Percentiles rank a stretch among this genome's conserved stretches.
phyloP scores from a whole-genome alignment of 2,797 vertebrate species.

The Microtus californicus region DNA sequence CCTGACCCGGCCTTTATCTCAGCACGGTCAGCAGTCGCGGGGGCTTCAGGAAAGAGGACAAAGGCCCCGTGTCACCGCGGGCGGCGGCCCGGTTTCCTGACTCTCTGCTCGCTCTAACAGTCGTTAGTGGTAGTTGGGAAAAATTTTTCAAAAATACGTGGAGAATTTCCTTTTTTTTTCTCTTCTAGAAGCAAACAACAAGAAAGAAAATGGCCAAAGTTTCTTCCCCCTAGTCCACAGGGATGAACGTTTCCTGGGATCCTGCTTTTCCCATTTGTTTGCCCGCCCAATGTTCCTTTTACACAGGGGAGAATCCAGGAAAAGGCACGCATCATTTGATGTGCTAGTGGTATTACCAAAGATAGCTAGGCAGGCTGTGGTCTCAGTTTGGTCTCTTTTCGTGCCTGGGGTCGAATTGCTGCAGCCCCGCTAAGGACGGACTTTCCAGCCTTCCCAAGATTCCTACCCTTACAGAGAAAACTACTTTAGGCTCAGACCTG shows the following conservation, averaged over 20 bases:
- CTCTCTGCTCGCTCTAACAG: conserved; percentile 39
- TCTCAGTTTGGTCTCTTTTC: neutral
- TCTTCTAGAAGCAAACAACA: conserved; percentile 53
- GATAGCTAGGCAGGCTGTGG: neutral
- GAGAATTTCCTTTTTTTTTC: conserved; percentile 63
- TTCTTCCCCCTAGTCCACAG: neutral
- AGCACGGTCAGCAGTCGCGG: conserved; percentile 53
- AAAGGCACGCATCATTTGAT: neutral
- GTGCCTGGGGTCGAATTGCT: neutral
- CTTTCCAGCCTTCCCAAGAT: neutral
- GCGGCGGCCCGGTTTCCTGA: conserved; percentile 77
- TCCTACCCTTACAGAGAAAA: neutral
- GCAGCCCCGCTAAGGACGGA: neutral
- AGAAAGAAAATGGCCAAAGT: neutral
- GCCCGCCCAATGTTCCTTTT: neutral
- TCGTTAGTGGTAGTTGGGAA: conserved; percentile 1
- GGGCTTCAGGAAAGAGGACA: conserved; percentile 83
- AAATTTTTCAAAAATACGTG: conserved; percentile 63
- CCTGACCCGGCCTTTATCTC: conserved; percentile 80
- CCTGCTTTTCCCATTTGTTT: neutral
- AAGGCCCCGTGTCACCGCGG: conserved; percentile 75
- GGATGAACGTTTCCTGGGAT: conserved; percentile 3
- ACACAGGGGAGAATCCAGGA: neutral
- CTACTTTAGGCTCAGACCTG: neutral
- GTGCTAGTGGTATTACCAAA: neutral